Evolutionary conservation across 2,113 vertebrate genomes (phyloP), one percentile per base, ranked within the genome.

Genomic region (Dipodomys ordii): DNA sequence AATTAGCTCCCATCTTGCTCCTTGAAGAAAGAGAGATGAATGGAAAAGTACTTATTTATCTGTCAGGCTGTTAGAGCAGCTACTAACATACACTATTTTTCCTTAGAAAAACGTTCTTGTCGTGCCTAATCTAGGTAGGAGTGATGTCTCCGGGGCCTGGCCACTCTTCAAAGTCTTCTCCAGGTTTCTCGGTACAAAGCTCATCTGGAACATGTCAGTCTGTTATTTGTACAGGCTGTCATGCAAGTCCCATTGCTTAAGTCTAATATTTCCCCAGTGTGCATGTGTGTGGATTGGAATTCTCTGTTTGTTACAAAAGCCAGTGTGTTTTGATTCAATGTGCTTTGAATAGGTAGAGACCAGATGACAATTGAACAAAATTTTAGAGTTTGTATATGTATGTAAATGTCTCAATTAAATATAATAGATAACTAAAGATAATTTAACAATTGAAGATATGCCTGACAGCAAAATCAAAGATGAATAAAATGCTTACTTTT

Each of bases 401-500:
- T 44, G 53, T 68, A 18, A 83, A 23, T 81, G 74, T 64, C 83
- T 39, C 25, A 83, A 53, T 49, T 65, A 83, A 60, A 53, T 65
- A 15, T 23, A 60, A 64, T 27, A 74, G 19, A 25, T 82, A 44
- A 88, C 68, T 77, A 11, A 25, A 92, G 44, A 57, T 79, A 12
- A 81, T 62, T 69, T 74, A 69, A 69, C 30, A 81, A 62, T 20
- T 69, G n/a, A 88, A 94, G 92, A 30, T 53, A 68, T 27, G 19
- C 15, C 92, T 67, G 5, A 85, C 4, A 39, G 30, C 6, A 71
- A 95, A 88, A 87, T 92, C 76, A 62, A 77, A 67, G 44, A 77
- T 44, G 93, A 95, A 80, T 71, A 79, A 90, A 83, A 92, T 57
- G 53, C 83, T 96, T 85, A 87, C 72, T 83, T 81, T 94, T 95